phyloP scores from a whole-genome alignment of 2,888 invertebrate genomes.

The Nymphalis c-album region DNA sequence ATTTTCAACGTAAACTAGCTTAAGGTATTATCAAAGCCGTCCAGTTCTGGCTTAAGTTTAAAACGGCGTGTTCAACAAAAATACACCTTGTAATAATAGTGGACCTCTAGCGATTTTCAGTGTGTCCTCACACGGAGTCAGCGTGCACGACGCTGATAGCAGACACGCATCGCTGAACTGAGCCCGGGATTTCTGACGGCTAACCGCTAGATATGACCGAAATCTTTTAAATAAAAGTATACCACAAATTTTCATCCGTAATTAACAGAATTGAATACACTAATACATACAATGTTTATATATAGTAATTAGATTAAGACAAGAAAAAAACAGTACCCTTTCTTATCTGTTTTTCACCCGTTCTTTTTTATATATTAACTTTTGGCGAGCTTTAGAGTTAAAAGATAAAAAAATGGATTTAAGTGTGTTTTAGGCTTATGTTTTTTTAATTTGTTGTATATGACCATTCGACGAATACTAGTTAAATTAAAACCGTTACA shows the following conservation, averaged over 20 bases:
- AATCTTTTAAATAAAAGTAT: neutral
- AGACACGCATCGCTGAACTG: slow-evolving; percentile 45
- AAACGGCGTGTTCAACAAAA: slow-evolving; percentile 27
- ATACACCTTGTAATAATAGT: slow-evolving; percentile 36
- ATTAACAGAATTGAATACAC: neutral
- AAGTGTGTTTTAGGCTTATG: no score
- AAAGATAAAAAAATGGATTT: no score
- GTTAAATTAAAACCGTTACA: no score
- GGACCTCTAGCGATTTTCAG: slow-evolving; percentile 37
- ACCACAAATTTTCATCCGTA: neutral
- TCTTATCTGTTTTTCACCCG: no score
- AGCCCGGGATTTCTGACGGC: slow-evolving; percentile 8
- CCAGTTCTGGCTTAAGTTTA: slow-evolving; percentile 12
- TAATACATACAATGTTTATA: no score
- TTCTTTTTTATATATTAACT: no score
- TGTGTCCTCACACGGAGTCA: slow-evolving; percentile 43
- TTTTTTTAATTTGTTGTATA: no score
- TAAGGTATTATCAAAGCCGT: slow-evolving; percentile 18
- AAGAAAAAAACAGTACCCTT: no score
- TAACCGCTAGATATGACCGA: slow-evolving; percentile 24
- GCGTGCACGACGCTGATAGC: slow-evolving; percentile 54
- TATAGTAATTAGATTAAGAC: no score
- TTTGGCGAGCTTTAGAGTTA: no score
- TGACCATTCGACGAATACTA: no score
- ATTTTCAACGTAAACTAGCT: neutral